phyloP scores from a whole-genome alignment of 2,797 vertebrate genomes.

The Girardinus metallicus region DNA sequence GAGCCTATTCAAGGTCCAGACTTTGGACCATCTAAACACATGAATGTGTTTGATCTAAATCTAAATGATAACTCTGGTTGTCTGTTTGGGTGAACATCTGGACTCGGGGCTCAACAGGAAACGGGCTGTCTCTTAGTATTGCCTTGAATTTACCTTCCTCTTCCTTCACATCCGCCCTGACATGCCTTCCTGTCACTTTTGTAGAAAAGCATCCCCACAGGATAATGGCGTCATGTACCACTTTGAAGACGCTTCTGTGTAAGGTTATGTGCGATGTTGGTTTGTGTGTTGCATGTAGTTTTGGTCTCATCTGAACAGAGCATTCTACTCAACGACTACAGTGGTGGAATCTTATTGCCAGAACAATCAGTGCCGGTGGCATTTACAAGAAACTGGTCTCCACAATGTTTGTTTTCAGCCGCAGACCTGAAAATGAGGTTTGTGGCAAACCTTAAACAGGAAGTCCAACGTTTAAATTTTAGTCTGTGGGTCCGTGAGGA shows the following conservation, averaged over 20 bases:
- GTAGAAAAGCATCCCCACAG: not conserved
- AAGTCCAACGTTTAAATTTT: not conserved
- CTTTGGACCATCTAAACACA: not conserved
- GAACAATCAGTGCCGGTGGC: conserved; percentile 48
- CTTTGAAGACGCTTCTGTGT: not conserved
- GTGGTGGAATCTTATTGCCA: conserved; percentile 32
- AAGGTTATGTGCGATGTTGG: not conserved
- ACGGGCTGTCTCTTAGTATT: not conserved
- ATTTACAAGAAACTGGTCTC: conserved; percentile 40
- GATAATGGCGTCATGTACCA: not conserved
- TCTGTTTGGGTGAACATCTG: not conserved
- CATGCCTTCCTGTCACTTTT: not conserved
- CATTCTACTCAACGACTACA: conserved; percentile 1
- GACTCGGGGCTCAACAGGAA: not conserved
- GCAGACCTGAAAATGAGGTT: not conserved
- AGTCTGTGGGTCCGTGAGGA: not conserved
- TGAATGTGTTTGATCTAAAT: not conserved
- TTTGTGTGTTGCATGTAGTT: not conserved
- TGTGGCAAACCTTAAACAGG: not conserved
- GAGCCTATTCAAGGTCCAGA: not conserved
- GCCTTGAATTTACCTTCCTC: not conserved
- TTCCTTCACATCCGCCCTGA: not conserved
- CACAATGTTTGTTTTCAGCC: conserved; percentile 43
- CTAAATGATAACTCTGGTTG: not conserved
- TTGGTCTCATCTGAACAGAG: not conserved